These are phyloP conservation scores for Probosciger aterrimus DNA, from an alignment of 2,113 vertebrate species.

Conservation along the genomic window DNA sequence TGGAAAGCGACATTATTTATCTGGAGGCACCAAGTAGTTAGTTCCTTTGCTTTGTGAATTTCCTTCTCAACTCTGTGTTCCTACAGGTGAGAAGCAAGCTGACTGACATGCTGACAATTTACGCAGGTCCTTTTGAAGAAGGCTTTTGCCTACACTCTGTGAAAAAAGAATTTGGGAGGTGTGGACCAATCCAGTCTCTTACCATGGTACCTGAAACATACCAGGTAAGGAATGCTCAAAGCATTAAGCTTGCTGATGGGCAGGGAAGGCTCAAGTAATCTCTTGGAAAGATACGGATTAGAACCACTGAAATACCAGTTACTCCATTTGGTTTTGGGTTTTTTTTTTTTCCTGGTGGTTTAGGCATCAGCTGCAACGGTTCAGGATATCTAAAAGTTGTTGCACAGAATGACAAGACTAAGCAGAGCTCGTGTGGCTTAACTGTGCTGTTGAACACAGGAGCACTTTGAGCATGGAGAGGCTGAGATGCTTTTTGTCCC, in stretches of 20 bases:
- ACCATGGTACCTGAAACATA: conserved; percentile 70
- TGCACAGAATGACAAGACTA: background rate
- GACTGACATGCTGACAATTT: conserved; percentile 81
- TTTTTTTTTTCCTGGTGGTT: background rate
- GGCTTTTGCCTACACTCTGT: conserved; percentile 68
- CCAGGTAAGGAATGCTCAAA: conserved; percentile 52
- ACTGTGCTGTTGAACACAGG: background rate
- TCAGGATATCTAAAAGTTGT: background rate
- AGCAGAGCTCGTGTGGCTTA: background rate
- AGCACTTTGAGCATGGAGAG: background rate
- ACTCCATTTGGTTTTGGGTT: background rate
- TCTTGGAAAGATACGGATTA: background rate
- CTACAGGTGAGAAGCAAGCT: conserved; percentile 73
- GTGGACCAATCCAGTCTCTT: conserved; percentile 77
- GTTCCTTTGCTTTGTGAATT: conserved; percentile 36
- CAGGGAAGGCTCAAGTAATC: background rate
- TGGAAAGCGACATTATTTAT: background rate
- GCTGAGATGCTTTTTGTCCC: background rate
- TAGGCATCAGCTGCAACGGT: background rate
- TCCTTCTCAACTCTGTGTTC: conserved; percentile 40
- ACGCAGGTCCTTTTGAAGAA: conserved; percentile 80
- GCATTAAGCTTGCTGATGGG: background rate
- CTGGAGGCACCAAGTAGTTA: background rate
- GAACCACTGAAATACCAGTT: background rate
- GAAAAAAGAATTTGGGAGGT: conserved; percentile 76